Evolutionary conservation across 2,113 vertebrate genomes (phyloP), one percentile per base, ranked within the genome.

Genomic region (Hiodon alosoides): DNA sequence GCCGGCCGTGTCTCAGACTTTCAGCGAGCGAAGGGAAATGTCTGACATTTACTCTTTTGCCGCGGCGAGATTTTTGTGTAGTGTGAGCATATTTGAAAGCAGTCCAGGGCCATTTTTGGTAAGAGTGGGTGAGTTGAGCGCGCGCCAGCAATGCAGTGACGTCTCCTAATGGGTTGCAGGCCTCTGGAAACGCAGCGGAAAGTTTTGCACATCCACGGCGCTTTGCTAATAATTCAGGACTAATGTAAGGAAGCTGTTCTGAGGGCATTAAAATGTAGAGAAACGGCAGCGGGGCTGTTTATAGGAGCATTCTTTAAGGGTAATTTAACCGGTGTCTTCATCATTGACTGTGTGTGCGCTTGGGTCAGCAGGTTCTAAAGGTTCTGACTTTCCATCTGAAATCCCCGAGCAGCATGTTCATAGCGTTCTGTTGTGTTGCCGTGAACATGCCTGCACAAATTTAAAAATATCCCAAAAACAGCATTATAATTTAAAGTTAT

Each of bases 51-150:
- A 46, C 53, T 60, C 53, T 46, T 64, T 9, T 62, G 72, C 69
- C 65, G 50, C 2, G 0, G 46, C 4, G 11, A 46, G 6, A 7
- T 55, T 3, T 31, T 59, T 51, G 11, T 3, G 11, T n/a, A n/a
- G 67, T 48, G 6, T 31, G 57, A 6, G 54, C 54, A 13, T 17
- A 13, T 51, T 57, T 46, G 17, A n/a, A 59, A 51, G 48, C 65
- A 4, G 1, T 62, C 68, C 74, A 61, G 5, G 67, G 55, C 74
- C 75, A 76, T 70, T 64, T 76, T 76, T 76, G 75, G 67, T 76
- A 70, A 76, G 68, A 55, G 58, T 11, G 57, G 48, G 3, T 8
- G 67, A 53, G 48, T 55, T 7, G 16, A 54, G 14, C 4, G 5
- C 74, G 4, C 8, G 74, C 58, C 68, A 57, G 75, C 8, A 3